Evolutionary conservation across 2,797 vertebrate genomes (phyloP), one percentile per base, ranked within the genome.

Genomic region (Pteronotus mesoamericanus): DNA sequence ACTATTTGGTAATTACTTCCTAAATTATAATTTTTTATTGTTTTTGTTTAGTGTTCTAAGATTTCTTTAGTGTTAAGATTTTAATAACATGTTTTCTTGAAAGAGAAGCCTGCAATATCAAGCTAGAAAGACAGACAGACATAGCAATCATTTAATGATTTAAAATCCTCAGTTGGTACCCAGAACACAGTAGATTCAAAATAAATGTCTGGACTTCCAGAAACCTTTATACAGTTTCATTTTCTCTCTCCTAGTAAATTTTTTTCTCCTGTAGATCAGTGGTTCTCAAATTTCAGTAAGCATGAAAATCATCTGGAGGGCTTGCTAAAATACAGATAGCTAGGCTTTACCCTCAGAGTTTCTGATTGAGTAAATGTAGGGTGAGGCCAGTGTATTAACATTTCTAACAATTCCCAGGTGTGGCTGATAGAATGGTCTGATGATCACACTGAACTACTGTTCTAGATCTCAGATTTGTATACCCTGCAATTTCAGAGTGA

Each of bases 21-120:
- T 44, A 19, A 11, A 78, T 77, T 82, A 78, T 59, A 75, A 64
- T 68, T 82, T 77, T 89, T 57, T 22, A 53, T 22, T 87, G 69
- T 37, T 87, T 94, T 93, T 75, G 44, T 26, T 89, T 89, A 82
- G 44, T 78, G 48, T 34, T 82, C 6, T 71, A 95, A 93, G 39
- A 68, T 44, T 89, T 89, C n/a, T 79, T 86, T 86, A 57, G 59
- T 71, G 51, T 82, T 87, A 72, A 78, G 42, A 93, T 78, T 95
- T 77, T 93, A 78, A 57, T 93, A 78, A 51, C 32, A 88, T 14
- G n/a, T 57, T 71, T 91, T 22, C 39, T 93, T 86, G 51, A 86
- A 96, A 89, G 46, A 66, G 29, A 18, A 86, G 16, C 51, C 68
- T 64, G 6, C 9, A 83, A 57, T 55, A 34, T 64, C 87, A 86